Evolutionary conservation across 1,140 invertebrate species (phyloP).

Genomic region (Drosophila sp.): DNA sequence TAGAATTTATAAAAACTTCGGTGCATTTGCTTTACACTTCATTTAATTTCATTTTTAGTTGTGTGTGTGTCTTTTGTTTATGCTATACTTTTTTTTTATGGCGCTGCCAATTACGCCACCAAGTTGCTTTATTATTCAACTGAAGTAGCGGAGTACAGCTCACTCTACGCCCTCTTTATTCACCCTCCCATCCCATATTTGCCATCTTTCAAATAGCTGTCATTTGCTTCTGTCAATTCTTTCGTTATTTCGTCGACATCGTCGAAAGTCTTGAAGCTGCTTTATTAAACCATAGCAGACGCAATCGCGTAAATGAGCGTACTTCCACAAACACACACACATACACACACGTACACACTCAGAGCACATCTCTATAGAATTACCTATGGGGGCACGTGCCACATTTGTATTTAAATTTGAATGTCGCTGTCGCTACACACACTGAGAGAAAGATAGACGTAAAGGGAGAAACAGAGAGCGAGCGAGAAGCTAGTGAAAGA

Average conservation of each 20-base stretch:
- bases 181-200: slow-evolving; percentile 1
- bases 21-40: slow-evolving; percentile 63
- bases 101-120: slow-evolving; percentile 69
- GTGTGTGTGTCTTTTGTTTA: slow-evolving; percentile 51
- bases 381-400: slow-evolving; percentile 68
- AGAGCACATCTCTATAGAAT: slow-evolving; percentile 37
- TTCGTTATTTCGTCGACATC: slow-evolving; percentile 36
- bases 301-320: slow-evolving; percentile 73
- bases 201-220: slow-evolving; percentile 51
- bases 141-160: neutral
- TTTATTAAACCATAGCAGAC: slow-evolving; percentile 78
- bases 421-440: slow-evolving; percentile 58
- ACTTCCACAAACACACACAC: slow-evolving; percentile 40
- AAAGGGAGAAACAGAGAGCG: neutral
- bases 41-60: slow-evolving; percentile 75
- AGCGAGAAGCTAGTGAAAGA: neutral
- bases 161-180: neutral
- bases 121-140: slow-evolving; percentile 77
- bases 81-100: slow-evolving; percentile 54
- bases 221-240: slow-evolving; percentile 56
- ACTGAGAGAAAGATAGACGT: slow-evolving; percentile 16
- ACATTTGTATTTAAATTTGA: slow-evolving; percentile 83
- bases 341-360: slow-evolving; percentile 15
- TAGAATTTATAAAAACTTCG: slow-evolving; percentile 28
- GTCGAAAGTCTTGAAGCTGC: slow-evolving; percentile 67